These are phyloP conservation scores for Zophobas morio DNA, from an alignment of 1,140 invertebrate genomes.

Conservation along the genomic window DNA sequence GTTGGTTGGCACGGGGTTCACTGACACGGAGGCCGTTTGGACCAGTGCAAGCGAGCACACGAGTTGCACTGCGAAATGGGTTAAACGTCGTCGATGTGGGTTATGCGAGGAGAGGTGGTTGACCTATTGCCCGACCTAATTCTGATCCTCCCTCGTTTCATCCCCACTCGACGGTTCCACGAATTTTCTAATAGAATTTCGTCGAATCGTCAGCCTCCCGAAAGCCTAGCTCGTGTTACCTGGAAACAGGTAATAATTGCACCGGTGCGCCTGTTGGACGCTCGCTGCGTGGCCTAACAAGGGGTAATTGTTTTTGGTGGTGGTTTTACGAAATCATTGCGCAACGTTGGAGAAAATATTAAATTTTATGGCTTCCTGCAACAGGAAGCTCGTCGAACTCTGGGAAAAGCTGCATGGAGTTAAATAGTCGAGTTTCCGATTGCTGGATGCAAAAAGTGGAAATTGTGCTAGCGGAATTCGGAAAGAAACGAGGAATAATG, in stretches of 20 bases:
- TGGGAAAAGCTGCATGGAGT: no score
- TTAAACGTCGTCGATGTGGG: slow-evolving; percentile 22
- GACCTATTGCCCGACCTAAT: slow-evolving; percentile 48
- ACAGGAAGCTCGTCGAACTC: no score
- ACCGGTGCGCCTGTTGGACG: no score
- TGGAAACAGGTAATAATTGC: background rate
- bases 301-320: no score
- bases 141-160: slow-evolving; percentile 31
- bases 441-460: no score
- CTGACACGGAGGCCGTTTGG: slow-evolving; percentile 19
- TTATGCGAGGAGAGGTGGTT: slow-evolving; percentile 36
- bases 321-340: no score
- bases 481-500: no score
- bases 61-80: slow-evolving; percentile 33
- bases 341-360: no score
- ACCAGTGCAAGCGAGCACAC: slow-evolving; percentile 24
- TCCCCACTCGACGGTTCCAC: slow-evolving; percentile 30
- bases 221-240: background rate
- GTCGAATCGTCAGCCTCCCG: slow-evolving; percentile 1
- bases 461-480: no score
- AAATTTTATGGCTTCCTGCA: no score
- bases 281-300: no score
- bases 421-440: no score
- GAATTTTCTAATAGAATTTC: slow-evolving; percentile 14
- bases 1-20: background rate